Percentiles rank a stretch among this genome's conserved stretches.
Conservation (phyloP, 30 jellyfish, hydroid and myxozoan genomes). For the Aurelia sp. region DNA sequence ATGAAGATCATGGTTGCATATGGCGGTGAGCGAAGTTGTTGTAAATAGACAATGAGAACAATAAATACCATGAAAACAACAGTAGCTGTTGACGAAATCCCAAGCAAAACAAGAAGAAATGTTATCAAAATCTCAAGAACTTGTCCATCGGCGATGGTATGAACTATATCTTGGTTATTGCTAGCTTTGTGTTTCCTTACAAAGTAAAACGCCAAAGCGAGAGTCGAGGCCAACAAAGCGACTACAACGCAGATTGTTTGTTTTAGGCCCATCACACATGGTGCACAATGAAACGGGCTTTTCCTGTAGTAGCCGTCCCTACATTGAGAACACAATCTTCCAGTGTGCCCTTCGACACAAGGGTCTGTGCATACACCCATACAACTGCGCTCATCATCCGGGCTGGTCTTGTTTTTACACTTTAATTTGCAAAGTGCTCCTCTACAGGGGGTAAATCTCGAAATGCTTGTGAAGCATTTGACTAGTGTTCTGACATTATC, state of each 20-base stretch:
- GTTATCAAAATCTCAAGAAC: slow-evolving; percentile 89
- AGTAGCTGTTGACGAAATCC: slow-evolving; percentile 96
- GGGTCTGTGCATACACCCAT: slow-evolving; percentile 79
- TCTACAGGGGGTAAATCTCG: slow-evolving; percentile 95
- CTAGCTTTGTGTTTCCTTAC: slow-evolving; percentile 87
- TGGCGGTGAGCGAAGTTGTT: slow-evolving; percentile 97
- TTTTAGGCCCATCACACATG: slow-evolving; percentile 93
- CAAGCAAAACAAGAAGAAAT: slow-evolving; percentile 88
- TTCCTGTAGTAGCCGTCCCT: slow-evolving; percentile 90
- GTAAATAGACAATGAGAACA: slow-evolving; percentile 89
- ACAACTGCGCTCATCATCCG: slow-evolving; percentile 82
- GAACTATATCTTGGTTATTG: slow-evolving; percentile 42
- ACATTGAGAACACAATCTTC: slow-evolving; percentile 97
- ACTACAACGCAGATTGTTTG: slow-evolving; percentile 89
- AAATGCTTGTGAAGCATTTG: slow-evolving; percentile 88
- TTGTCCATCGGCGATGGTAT: slow-evolving; percentile 89
- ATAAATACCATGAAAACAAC: slow-evolving; percentile 92
- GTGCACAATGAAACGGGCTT: slow-evolving; percentile 97
- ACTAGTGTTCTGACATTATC: slow-evolving; percentile 64
- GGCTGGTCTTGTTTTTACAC: slow-evolving; percentile 81
- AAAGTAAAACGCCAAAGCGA: slow-evolving; percentile 84
- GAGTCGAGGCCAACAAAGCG: slow-evolving; percentile 86
- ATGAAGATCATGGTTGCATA: slow-evolving; percentile 95
- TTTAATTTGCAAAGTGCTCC: slow-evolving; percentile 86
- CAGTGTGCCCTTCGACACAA: slow-evolving; percentile 95